These are phyloP conservation scores for Drosophila cyrtoloma DNA, from an alignment of 2,888 invertebrate genomes.

Conservation along the genomic window DNA sequence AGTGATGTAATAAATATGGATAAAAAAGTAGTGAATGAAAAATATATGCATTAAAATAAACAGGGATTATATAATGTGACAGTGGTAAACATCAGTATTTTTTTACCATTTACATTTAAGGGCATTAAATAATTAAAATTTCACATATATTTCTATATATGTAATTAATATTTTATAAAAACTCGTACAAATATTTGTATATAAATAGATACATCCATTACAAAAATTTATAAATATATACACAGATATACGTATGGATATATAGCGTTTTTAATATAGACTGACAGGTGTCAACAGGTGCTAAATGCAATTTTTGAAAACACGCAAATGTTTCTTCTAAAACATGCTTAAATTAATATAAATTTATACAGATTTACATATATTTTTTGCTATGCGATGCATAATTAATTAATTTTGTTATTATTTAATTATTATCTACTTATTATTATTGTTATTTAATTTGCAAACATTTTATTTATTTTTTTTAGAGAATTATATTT, in stretches of 20 bases:
- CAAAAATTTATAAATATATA: background rate
- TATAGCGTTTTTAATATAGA: background rate
- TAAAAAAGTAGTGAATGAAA: background rate
- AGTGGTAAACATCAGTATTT: background rate
- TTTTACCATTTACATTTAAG: background rate
- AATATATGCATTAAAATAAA: background rate
- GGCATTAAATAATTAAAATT: background rate
- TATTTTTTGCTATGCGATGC: background rate
- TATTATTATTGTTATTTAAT: background rate
- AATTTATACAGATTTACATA: background rate
- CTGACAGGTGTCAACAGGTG: background rate
- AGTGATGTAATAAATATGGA: background rate
- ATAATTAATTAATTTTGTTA: background rate
- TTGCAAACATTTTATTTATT: background rate
- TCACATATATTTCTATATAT: background rate
- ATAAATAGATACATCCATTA: background rate
- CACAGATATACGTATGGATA: background rate
- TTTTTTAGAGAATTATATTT: background rate
- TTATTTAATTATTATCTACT: background rate
- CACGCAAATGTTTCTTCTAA: background rate
- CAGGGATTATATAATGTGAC: slow-evolving; percentile 13
- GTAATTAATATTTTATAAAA: background rate
- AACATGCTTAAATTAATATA: background rate
- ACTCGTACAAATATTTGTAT: background rate
- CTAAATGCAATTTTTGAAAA: background rate